Conservation (phyloP, 2,888 invertebrate species). For the Hypercompe scribonia region DNA sequence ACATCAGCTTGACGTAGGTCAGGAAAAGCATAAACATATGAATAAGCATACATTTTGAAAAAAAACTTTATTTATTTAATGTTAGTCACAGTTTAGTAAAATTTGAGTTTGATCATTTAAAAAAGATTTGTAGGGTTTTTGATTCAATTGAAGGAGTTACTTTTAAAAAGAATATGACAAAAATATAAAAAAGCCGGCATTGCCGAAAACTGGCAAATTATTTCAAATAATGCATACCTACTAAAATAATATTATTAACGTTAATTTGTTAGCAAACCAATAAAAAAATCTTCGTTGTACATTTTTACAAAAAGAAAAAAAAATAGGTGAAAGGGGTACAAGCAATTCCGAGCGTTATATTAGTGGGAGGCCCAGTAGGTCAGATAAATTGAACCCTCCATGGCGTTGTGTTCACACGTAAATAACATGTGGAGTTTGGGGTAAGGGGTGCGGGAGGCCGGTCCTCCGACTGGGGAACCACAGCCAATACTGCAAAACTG, state of each 20-base stretch:
- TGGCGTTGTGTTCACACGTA: slow-evolving; percentile 85
- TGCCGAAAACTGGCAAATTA: no score
- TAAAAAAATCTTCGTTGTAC: not conserved
- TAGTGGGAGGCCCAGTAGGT: slow-evolving; percentile 85
- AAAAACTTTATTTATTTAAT: not conserved
- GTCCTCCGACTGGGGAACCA: slow-evolving; percentile 54
- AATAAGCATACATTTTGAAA: not conserved
- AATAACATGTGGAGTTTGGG: slow-evolving; percentile 85
- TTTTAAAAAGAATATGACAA: not conserved
- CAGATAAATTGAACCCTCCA: slow-evolving; percentile 86
- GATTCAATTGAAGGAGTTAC: not conserved
- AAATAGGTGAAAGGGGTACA: slow-evolving; percentile 61
- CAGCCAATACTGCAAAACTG: slow-evolving; percentile 29
- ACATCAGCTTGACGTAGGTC: slow-evolving; percentile 56
- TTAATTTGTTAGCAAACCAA: not conserved
- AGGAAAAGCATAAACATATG: slow-evolving; percentile 30
- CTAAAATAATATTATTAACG: not conserved
- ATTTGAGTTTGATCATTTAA: not conserved
- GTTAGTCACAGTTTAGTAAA: not conserved
- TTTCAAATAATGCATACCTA: no score
- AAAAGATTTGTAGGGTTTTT: not conserved
- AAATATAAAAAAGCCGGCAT: no score
- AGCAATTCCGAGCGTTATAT: slow-evolving; percentile 80
- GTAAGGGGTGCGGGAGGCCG: slow-evolving; percentile 68
- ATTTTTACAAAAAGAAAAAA: slow-evolving; percentile 37